A percentile compares a stretch with the other conserved stretches of the same genome.
Evolutionary conservation across 2,113 vertebrate species (phyloP).

Genomic region (Vulpes lagopus): DNA sequence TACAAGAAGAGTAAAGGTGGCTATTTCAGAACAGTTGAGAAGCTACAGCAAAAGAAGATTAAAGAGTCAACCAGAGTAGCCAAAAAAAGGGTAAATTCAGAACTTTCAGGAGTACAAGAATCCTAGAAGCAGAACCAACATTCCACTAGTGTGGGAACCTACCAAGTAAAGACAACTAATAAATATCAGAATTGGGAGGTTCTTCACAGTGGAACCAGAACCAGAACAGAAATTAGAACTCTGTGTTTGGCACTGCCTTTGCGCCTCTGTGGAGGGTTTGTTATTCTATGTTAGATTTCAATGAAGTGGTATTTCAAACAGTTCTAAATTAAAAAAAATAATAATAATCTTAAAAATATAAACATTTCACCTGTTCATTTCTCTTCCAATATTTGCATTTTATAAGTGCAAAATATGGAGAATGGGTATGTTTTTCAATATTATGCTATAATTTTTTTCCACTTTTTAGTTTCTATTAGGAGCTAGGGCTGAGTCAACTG

Average conservation of each 20-base stretch:
- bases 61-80: background rate
- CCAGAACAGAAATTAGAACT: background rate
- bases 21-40: background rate
- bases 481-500: background rate
- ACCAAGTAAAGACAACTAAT: background rate
- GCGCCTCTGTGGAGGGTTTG: too few relatives aligned
- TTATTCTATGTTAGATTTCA: background rate
- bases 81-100: background rate
- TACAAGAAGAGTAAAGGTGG: background rate
- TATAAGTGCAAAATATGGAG: background rate
- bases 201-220: background rate
- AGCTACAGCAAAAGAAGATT: background rate
- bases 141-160: background rate
- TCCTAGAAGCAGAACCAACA: background rate
- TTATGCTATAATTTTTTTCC: background rate
- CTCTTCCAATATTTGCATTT: background rate
- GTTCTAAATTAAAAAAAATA: background rate
- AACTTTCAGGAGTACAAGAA: background rate
- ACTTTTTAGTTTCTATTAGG: background rate
- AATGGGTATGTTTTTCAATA: background rate
- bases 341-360: background rate
- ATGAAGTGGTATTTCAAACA: background rate
- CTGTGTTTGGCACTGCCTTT: background rate
- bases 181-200: background rate
- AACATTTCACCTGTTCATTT: background rate